These are phyloP conservation scores for Aricia agestis DNA, from an alignment of 1,140 invertebrate species.

Conservation along the genomic window DNA sequence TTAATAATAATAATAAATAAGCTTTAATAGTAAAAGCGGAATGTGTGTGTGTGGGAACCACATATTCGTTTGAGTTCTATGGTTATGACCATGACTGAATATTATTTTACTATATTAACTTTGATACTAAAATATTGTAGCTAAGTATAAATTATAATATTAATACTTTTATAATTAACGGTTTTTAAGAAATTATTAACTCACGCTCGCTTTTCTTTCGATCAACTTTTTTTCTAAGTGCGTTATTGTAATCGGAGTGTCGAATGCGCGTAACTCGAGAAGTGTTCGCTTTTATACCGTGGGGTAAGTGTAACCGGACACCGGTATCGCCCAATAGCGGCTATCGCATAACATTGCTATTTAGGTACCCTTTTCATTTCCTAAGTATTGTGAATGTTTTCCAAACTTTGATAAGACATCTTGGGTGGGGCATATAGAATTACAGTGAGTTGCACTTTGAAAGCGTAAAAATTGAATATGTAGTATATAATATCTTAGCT, in stretches of 20 bases:
- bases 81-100: too few relatives aligned
- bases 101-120: too few relatives aligned
- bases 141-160: too few relatives aligned
- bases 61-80: too few relatives aligned
- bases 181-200: too few relatives aligned
- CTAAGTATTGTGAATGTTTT: constrained; percentile 46
- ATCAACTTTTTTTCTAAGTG: not conserved
- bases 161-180: too few relatives aligned
- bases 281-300: constrained; percentile 61
- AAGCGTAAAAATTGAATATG: not conserved
- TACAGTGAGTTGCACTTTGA: constrained; percentile 1
- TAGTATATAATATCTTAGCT: too few relatives aligned
- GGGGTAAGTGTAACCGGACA: constrained; percentile 63
- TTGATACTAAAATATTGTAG: too few relatives aligned
- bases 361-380: constrained; percentile 59
- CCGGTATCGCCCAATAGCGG: constrained; percentile 44
- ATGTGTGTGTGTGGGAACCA: too few relatives aligned
- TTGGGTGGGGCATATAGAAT: constrained; percentile 14
- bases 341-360: constrained; percentile 32
- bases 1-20: too few relatives aligned
- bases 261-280: constrained; percentile 57
- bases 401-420: constrained; percentile 4
- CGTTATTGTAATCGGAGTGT: constrained; percentile 39
- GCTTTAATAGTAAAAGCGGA: too few relatives aligned
- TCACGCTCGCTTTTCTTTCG: too few relatives aligned